Evolutionary conservation across 2,113 vertebrate genomes (phyloP).

Genomic region (Terrapene triunguis): DNA sequence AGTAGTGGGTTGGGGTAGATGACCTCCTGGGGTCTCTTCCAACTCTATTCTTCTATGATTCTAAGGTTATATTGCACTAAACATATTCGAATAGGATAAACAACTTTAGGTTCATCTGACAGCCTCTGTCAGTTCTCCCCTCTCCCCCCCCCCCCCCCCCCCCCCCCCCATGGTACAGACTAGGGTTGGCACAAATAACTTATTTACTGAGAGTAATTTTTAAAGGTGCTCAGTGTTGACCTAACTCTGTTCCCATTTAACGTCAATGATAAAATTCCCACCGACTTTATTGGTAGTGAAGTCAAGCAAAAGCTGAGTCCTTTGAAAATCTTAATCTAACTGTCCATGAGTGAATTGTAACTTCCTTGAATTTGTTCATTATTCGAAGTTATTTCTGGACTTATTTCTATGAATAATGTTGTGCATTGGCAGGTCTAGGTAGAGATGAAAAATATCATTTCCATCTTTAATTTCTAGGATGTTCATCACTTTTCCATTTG

Average conservation of each 20-base stretch:
- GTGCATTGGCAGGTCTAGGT: not conserved
- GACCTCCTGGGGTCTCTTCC: no score
- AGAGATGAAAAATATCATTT: not conserved
- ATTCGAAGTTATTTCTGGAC: not conserved
- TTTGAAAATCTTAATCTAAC: not conserved
- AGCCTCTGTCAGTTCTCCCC: not conserved
- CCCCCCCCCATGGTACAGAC: not conserved
- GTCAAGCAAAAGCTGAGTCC: not conserved
- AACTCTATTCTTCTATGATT: no score
- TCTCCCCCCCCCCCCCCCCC: rapidly evolving
- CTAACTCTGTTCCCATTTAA: not conserved
- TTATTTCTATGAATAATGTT: not conserved
- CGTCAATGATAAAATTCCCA: not conserved
- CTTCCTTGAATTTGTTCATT: not conserved
- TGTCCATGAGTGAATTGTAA: not conserved
- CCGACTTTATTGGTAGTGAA: not conserved
- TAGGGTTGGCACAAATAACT: not conserved
- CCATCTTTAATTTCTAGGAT: not conserved
- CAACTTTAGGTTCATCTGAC: not conserved
- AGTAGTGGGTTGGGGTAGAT: no score
- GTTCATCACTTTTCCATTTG: not conserved
- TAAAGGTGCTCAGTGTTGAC: not conserved
- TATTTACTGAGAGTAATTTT: not conserved
- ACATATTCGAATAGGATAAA: not conserved
- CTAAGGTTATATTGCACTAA: not conserved